Evolutionary conservation across 92 coral and sea anemone species (phyloP).

Genomic region (Metridium senile): DNA sequence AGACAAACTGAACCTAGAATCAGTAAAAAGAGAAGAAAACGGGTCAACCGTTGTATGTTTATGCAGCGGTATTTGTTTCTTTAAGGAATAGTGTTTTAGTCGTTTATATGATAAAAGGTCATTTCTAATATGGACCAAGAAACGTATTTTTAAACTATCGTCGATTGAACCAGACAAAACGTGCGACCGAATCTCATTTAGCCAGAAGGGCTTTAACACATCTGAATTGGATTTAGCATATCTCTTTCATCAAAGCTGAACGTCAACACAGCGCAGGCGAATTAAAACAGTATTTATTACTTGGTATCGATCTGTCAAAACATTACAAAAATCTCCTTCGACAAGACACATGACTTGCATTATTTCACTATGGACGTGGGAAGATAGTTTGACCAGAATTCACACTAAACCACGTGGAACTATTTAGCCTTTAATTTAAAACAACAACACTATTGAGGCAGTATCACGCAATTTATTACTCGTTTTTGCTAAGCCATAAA

Average conservation of each 20-base stretch:
- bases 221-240: slow-evolving; percentile 6
- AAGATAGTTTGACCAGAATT: neutral
- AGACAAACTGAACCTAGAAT: too few relatives aligned
- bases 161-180: neutral
- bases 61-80: too few relatives aligned
- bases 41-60: too few relatives aligned
- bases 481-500: neutral
- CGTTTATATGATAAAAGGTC: neutral
- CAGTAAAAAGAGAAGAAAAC: too few relatives aligned
- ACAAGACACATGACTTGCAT: neutral
- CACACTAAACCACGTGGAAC: neutral
- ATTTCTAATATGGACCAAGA: neutral
- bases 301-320: neutral
- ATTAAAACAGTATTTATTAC: slow-evolving; percentile 1
- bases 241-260: neutral
- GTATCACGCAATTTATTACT: neutral
- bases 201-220: neutral
- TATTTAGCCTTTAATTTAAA: neutral
- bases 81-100: too few relatives aligned
- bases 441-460: neutral
- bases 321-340: too few relatives aligned
- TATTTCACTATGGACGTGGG: neutral
- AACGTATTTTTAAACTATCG: neutral
- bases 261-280: neutral
- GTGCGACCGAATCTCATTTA: neutral